Evolutionary conservation across 1,140 invertebrate species (phyloP), one percentile per base, ranked within the genome.

Genomic region (Luehdorfia chinensis): DNA sequence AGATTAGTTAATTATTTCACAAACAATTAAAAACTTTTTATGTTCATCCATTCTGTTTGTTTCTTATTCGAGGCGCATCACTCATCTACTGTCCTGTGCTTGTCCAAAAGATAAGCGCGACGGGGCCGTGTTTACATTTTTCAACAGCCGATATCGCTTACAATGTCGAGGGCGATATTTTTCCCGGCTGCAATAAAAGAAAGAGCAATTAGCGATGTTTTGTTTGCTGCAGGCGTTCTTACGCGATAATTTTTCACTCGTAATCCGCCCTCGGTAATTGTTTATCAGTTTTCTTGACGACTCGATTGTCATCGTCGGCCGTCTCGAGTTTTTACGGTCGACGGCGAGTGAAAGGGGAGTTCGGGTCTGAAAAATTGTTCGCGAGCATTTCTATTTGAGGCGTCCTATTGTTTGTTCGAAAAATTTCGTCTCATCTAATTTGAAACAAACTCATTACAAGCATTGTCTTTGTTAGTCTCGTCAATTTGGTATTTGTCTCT

Each of bases 161-260:
- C n/a, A n/a, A 67, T 56, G 53, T 37, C 27, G 57, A 48, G 39
- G 34, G 11, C 15, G 36, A 18, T 19, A 8, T 31, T 18, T 47
- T 33, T 43, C 50, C 39, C 32, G n/a, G 15, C 27, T 47, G 59
- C 66, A 69, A 72, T 64, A 74, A 68, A 72, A 76, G 64, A 73
- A 71, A 61, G 59, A 62, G 69, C 62, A 75, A 77, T 75, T 77
- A 75, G 65, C 65, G 59, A 66, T 66, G 71, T 75, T 77, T 77
- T 77, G 74, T 77, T 77, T 75, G 61, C 41, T n/a, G n/a, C n/a
- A n/a, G 52, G 33, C 30, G 14, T 50, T 25, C 48, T 46, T 50
- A 55, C 52, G 58, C 49, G 52, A 58, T 55, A 50, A 74, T 72
- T 68, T 72, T 64, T 75, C 68, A 75, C 59, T 64, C 61, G 55